Evolutionary conservation across 2,113 vertebrate genomes (phyloP).

Genomic region (Halcyon senegalensis): DNA sequence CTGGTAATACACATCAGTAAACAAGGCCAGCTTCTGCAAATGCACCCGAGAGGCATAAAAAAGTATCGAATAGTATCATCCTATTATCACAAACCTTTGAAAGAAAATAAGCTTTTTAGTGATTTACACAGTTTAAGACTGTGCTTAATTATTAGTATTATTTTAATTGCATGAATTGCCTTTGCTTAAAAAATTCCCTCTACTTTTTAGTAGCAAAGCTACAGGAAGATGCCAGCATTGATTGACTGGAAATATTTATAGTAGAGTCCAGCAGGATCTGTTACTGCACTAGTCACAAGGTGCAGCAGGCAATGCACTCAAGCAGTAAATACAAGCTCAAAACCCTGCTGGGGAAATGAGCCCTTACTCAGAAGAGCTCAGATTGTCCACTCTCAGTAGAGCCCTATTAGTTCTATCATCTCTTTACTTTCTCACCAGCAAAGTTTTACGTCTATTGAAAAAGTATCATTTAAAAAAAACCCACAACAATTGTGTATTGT

Average conservation of each 20-base stretch:
- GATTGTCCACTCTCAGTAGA: background rate
- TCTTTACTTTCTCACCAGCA: background rate
- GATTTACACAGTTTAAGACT: background rate
- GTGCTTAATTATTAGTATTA: slow-evolving; percentile 17
- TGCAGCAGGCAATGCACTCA: background rate
- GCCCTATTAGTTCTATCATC: background rate
- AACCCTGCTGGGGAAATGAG: slow-evolving; percentile 5
- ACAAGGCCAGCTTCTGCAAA: background rate
- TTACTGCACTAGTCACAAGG: background rate
- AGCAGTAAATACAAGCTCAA: slow-evolving; percentile 12
- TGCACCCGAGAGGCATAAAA: slow-evolving; percentile 1
- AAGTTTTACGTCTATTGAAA: background rate
- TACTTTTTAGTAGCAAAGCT: slow-evolving; percentile 26
- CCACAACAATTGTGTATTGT: background rate
- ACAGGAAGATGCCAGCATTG: background rate
- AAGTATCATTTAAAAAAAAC: background rate
- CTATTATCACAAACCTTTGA: slow-evolving; percentile 20
- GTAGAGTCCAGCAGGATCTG: slow-evolving; percentile 11
- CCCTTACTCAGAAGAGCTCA: background rate
- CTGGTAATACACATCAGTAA: background rate
- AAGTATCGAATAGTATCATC: slow-evolving; percentile 28
- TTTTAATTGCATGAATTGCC: slow-evolving; percentile 46
- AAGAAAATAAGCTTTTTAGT: slow-evolving; percentile 40
- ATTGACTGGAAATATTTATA: background rate
- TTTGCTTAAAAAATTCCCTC: background rate